Evolutionary conservation across 1,140 invertebrate genomes (phyloP), one percentile per base, ranked within the genome.

Genomic region (Caenorhabditis remanei): DNA sequence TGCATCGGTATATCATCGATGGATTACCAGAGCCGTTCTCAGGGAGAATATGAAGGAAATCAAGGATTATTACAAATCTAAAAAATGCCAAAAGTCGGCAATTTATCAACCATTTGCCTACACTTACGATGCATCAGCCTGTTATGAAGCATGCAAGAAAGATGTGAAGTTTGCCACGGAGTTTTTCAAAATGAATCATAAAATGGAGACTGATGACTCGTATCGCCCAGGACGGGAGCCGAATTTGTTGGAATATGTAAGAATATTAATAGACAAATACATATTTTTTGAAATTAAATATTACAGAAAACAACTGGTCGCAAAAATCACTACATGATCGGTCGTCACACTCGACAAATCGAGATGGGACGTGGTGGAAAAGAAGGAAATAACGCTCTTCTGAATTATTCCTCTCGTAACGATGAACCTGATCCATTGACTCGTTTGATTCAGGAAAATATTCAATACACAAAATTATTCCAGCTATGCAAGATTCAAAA

Each of bases 361-460:
- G 92, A 91, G 46, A 89, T 93, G 9, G 91, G 91, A 46, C 89
- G 94, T 83, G 94, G 94, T 11, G 91, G 92, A 40, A 91, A 91
- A 88, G 94, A 94, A 91, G 94, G 94, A 71, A 94, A 94, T 88
- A 93, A 93, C 88, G 94, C 94, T 13, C 93, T 94, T 84, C 87
- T 93, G 21, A 93, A 94, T 85, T 93, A 93, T 89, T 2, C 4
- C 0, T 8, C 71, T 2, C 8, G 19, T 9, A 11, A 19, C 13
- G 53, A 46, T 7, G 50, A 83, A 2, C 11, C 43, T 1, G 41
- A 83, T 21, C 43, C 43, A 21, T 24, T 87, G 86, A 48, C 14
- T 3, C 11, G 24, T 5, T 32, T 84, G 9, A 48, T 83, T 0
- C 21, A 83, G 58, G 53, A 53, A 41, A 55, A 71, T 56, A 43